Base-by-base conservation (phyloP, 2,888 invertebrate species). In the Andrena minutula region DNA sequence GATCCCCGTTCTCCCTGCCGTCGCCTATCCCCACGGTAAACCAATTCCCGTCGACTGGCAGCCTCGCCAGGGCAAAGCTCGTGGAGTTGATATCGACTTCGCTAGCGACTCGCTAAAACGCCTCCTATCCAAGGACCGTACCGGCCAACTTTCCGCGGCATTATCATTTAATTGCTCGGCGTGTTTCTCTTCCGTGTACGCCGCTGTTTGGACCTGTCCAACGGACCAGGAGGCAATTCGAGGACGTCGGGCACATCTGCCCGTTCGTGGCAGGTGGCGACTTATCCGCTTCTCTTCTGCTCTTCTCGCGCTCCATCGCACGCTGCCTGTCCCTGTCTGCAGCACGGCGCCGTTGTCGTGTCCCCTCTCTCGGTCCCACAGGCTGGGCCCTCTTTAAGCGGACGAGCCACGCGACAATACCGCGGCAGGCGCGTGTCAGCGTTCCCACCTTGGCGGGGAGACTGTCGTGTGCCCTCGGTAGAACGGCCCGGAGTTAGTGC, bases 231-330 rank as follows among this genome's bases (percentile, higher is more conserved):
- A 90, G 90, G 88, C 89, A 84, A 88, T 85, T 88, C 87, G 89
- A 84, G 83, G 87, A 85, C 87, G 89, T 87, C 84, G 86, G 78
- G 88, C 89, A 91, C 93, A 93, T 93, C 93, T 93, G 93, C 92
- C 91, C 88, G 86, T 88, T 87, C 86, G 88, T 87, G 91, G 93
- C 93, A 93, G 93, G 93, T 93, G 93, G 92, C 90, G 89, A 91
- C 89, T 90, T 89, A 88, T 89, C 87, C 89, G 84, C 86, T 87
- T 86, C 85, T 88, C 86, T 84, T 76, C 74, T 73, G 56, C 73
- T 80, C 66, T 58, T 60, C 63, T 63, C 58, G 56, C 72, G 35
- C 35, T 41, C 79, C 49, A 53, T 49, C 73, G 56, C 65, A 49
- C 30, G 6, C 30, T n/a, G 69, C 32, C 53, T 58, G 51, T 75